Percentiles rank a stretch among this genome's conserved stretches.
Conservation (phyloP, 2,888 invertebrate genomes). For the Nomada ruficornis region DNA sequence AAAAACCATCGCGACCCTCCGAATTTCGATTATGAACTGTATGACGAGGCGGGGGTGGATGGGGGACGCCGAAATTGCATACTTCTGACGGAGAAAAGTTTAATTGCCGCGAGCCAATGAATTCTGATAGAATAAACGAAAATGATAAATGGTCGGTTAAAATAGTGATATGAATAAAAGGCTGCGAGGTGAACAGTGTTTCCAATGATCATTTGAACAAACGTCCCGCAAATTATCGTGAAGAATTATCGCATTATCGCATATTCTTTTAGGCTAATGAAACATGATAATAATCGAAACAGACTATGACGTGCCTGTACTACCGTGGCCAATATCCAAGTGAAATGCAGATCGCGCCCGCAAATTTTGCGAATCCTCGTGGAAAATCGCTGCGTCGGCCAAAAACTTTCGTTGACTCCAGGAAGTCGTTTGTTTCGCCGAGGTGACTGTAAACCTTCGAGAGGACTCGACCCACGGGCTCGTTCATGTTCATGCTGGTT, state of each 20-base stretch:
- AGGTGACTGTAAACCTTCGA: constrained; percentile 31
- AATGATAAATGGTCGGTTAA: background rate
- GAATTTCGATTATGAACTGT: constrained; percentile 45
- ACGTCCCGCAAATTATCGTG: background rate
- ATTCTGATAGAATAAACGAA: constrained; percentile 18
- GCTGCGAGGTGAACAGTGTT: background rate
- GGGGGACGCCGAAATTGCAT: background rate
- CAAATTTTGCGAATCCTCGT: constrained; percentile 1
- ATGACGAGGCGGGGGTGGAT: background rate
- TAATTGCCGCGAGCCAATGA: constrained; percentile 32
- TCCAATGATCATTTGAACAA: background rate
- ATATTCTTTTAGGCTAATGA: background rate
- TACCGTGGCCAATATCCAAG: constrained; percentile 13
- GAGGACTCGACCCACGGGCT: constrained; percentile 28
- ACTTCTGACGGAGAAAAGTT: constrained; percentile 4
- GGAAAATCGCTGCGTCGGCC: constrained; percentile 19
- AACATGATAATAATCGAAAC: background rate
- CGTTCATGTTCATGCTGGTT: constrained; percentile 46
- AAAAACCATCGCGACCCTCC: constrained; percentile 26
- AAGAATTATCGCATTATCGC: background rate
- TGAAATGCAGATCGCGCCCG: background rate
- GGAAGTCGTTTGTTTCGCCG: constrained; percentile 13
- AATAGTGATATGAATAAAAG: background rate
- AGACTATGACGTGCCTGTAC: background rate
- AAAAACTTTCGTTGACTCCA: constrained; percentile 37